Percentiles rank a stretch among this genome's conserved stretches.
Conservation (phyloP, 2,113 vertebrate genomes). For the Xiphophorus hellerii region DNA sequence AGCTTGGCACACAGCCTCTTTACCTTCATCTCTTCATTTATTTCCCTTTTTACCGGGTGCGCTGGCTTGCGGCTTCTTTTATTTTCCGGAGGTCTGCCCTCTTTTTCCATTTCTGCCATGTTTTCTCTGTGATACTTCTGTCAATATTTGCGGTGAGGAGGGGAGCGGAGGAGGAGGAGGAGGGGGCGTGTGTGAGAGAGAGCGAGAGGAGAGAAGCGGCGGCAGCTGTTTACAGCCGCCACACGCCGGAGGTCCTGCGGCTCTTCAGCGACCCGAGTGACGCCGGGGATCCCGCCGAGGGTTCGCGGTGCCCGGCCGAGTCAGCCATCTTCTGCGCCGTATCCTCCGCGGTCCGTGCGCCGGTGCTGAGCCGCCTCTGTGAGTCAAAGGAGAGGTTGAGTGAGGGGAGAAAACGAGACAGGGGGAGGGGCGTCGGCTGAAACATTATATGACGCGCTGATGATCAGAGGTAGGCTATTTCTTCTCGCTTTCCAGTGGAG, state of each 20-base stretch:
- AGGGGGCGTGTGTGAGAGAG: slow-evolving; percentile 1
- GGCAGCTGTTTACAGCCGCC: slow-evolving; percentile 81
- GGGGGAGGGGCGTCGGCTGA: slow-evolving; percentile 83
- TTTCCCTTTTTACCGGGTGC: slow-evolving; percentile 97
- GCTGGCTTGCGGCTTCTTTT: slow-evolving; percentile 96
- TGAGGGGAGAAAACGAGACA: slow-evolving; percentile 81
- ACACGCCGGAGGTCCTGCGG: slow-evolving; percentile 79
- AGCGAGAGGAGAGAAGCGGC: slow-evolving; percentile 43
- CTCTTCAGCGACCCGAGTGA: slow-evolving; percentile 74
- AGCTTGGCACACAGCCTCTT: slow-evolving; percentile 60
- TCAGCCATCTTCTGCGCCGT: slow-evolving; percentile 92
- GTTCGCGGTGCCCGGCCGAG: slow-evolving; percentile 81
- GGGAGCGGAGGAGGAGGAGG: slow-evolving; percentile 30
- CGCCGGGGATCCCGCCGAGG: slow-evolving; percentile 81
- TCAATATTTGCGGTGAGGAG: slow-evolving; percentile 78
- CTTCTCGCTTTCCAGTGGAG: slow-evolving; percentile 77
- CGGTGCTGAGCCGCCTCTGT: slow-evolving; percentile 82
- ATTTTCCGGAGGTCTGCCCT: slow-evolving; percentile 99
- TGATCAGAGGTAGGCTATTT: slow-evolving; percentile 79
- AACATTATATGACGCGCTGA: slow-evolving; percentile 84
- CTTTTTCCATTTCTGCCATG: slow-evolving; percentile 99
- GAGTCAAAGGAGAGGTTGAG: slow-evolving; percentile 84
- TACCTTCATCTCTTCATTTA: slow-evolving; percentile 99
- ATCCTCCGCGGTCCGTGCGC: slow-evolving; percentile 79
- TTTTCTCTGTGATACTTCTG: slow-evolving; percentile 83